Base-by-base conservation (phyloP, 30 jellyfish, hydroid and myxozoan genomes). In the Nemopilema nomurai region DNA sequence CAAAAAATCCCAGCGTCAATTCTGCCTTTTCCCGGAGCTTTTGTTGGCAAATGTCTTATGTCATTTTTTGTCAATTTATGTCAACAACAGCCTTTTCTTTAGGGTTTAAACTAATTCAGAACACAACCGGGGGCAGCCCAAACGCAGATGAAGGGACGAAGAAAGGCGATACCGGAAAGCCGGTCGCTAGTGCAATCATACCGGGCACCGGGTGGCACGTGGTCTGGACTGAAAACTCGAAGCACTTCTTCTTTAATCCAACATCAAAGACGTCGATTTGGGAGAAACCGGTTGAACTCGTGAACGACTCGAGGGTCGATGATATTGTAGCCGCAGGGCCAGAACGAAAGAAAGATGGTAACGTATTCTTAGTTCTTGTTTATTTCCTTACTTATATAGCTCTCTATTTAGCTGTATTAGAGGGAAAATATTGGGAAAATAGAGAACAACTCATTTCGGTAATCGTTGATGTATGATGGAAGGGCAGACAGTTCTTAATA, bases 161-260 rank as follows among this genome's bases (percentile, higher is more conserved):
- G 67, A 71, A 68, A 62, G 81, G 21, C 24, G 49, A 21, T 27
- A 28, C 87, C 24, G 87, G 82, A 23, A 89, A 89, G 57, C 99
- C 99, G 27, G 74, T 90, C 23, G 99, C 98, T 16, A 87, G 96
- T 57, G 32, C 69, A 73, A 87, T 93, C 18, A 82, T 95, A 50
- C 88, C 98, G 29, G 98, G 99, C 8, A 85, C 98, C 16, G 97
- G 95, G 6, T 95, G 99, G 99, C 98, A 95, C 71, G 71, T 95
- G 24, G 99, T 95, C 13, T 90, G 98, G 99, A 95, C 99, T 0
- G 97, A 97, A 17, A 94, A 71, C 53, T 85, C 85, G 41, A 82
- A 77, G 57, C 86, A 69, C 51, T 95, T 95, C 81, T 95, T 90
- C 62, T 95, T 74, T 67, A 90, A 90, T 51, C 98, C 97, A 67